These are phyloP conservation scores for Molanna angustata DNA, from an alignment of 2,888 invertebrate genomes.

Conservation along the genomic window DNA sequence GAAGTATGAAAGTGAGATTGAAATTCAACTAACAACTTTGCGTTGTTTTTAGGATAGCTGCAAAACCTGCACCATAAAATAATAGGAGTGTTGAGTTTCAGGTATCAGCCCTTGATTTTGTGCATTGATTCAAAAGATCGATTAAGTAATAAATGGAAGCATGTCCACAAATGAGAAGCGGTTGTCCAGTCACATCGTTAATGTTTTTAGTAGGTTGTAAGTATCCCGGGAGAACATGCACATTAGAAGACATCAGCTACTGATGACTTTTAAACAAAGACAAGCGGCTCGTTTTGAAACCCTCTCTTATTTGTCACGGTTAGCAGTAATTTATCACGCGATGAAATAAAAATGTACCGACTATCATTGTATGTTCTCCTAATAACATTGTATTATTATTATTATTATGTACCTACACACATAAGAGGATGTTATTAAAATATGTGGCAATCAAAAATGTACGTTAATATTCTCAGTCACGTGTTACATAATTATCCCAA, in stretches of 20 bases:
- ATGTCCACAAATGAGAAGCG: too few relatives aligned
- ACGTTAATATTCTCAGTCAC: slow-evolving; percentile 7
- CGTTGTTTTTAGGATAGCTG: too few relatives aligned
- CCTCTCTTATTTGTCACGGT: slow-evolving; percentile 24
- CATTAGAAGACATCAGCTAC: slow-evolving; percentile 12
- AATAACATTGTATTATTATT: slow-evolving; percentile 9
- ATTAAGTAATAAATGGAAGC: too few relatives aligned
- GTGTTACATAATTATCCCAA: slow-evolving; percentile 22
- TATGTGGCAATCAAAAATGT: slow-evolving; percentile 7
- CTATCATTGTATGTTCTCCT: slow-evolving; percentile 16
- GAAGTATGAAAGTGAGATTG: too few relatives aligned
- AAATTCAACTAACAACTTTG: too few relatives aligned
- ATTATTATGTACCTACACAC: too few relatives aligned
- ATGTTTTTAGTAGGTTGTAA: too few relatives aligned
- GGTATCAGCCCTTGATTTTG: too few relatives aligned
- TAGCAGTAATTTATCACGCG: slow-evolving; percentile 22
- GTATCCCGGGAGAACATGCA: slow-evolving; percentile 11
- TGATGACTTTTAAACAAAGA: slow-evolving; percentile 9
- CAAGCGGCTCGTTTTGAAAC: slow-evolving; percentile 18
- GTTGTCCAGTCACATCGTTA: too few relatives aligned
- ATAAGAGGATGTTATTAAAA: slow-evolving; percentile 11
- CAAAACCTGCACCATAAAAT: too few relatives aligned
- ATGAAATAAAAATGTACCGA: slow-evolving; percentile 20
- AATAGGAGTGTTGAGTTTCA: too few relatives aligned
- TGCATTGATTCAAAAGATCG: too few relatives aligned